phyloP scores from a whole-genome alignment of 2,888 invertebrate species.

The Uropetala carovei region DNA sequence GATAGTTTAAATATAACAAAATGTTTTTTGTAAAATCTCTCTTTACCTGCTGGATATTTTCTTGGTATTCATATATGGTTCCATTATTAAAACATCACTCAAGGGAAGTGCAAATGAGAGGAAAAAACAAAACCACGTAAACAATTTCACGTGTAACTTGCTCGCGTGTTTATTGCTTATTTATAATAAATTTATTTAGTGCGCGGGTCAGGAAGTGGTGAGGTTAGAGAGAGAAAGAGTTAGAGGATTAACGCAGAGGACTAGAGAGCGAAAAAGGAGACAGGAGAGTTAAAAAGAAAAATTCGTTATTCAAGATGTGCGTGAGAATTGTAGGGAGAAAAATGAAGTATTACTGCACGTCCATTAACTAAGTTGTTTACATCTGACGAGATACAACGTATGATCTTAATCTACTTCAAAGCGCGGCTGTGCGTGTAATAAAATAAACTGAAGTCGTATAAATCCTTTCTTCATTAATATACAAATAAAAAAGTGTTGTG shows the following conservation, averaged over 20 bases:
- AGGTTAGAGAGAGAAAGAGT: too few relatives aligned
- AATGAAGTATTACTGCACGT: not conserved
- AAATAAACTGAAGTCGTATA: not conserved
- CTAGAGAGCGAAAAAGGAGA: not conserved
- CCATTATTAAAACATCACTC: too few relatives aligned
- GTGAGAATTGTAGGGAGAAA: not conserved
- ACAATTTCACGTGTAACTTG: too few relatives aligned
- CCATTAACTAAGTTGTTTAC: slow-evolving; percentile 35
- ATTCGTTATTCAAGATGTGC: not conserved
- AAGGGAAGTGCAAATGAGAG: too few relatives aligned
- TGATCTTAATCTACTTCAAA: slow-evolving; percentile 13
- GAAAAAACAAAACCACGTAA: too few relatives aligned
- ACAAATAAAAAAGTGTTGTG: not conserved
- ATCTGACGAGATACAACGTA: not conserved
- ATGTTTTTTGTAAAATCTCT: too few relatives aligned
- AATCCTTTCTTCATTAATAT: not conserved
- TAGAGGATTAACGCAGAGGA: not conserved
- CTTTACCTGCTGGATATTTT: too few relatives aligned
- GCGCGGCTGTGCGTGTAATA: not conserved
- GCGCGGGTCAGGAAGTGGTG: too few relatives aligned
- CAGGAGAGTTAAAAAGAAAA: not conserved
- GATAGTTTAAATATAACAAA: too few relatives aligned
- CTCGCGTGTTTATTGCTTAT: too few relatives aligned
- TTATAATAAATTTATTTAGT: too few relatives aligned
- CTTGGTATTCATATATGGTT: too few relatives aligned